Conservation (phyloP, 2,888 invertebrate species). For the Sympetrum striolatum region DNA sequence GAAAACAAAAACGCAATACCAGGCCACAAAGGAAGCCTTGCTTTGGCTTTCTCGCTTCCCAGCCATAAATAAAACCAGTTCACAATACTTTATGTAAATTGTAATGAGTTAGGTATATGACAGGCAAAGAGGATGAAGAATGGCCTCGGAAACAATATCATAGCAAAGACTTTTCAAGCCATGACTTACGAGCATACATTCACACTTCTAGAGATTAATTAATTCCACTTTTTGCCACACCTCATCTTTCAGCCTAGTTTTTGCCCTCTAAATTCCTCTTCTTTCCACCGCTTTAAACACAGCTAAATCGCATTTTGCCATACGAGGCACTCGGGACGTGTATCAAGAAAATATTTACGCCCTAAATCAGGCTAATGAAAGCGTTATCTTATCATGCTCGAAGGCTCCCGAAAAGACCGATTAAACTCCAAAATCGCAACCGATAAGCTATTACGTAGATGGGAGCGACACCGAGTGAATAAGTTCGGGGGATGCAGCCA, state of each 20-base stretch:
- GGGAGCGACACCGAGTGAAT: not conserved
- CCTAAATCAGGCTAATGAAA: conserved; percentile 2
- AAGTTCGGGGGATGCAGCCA: not conserved
- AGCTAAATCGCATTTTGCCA: not conserved
- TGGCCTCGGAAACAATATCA: no score
- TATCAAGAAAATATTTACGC: not conserved
- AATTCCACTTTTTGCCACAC: no score
- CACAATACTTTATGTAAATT: no score
- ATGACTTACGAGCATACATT: no score
- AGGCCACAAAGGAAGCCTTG: no score
- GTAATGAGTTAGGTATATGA: no score
- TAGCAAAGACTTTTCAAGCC: no score
- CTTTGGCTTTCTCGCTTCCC: no score
- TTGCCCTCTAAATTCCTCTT: not conserved
- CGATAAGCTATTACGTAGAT: not conserved
- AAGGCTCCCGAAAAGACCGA: not conserved
- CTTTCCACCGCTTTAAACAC: not conserved
- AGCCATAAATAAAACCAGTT: no score
- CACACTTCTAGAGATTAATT: no score
- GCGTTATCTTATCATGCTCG: conserved; percentile 23
- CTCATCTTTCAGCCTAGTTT: not conserved
- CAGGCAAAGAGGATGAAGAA: no score
- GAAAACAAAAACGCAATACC: no score
- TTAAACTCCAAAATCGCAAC: not conserved
- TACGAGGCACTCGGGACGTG: not conserved